Evolutionary conservation across 2,113 vertebrate genomes (phyloP).

Genomic region (Eurystomus gularis): DNA sequence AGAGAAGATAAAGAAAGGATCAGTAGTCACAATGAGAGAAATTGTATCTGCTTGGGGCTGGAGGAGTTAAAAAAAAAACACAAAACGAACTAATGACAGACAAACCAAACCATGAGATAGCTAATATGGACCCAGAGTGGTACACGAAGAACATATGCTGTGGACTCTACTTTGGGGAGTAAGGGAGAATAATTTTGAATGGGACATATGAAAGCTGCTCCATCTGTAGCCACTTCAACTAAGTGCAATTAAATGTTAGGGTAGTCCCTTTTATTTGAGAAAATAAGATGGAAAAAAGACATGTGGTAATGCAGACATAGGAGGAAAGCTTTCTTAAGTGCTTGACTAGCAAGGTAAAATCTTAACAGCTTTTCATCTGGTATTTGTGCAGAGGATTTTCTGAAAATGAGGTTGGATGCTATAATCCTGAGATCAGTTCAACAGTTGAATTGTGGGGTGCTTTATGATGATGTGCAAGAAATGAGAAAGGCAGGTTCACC

Average conservation of each 20-base stretch:
- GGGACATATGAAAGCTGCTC: neutral
- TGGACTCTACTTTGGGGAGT: neutral
- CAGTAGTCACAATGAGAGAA: neutral
- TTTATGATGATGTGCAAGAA: neutral
- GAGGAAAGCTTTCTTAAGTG: neutral
- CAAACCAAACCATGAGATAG: neutral
- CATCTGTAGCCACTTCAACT: neutral
- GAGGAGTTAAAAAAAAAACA: neutral
- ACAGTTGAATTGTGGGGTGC: neutral
- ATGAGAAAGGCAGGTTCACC: neutral
- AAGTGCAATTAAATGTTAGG: neutral
- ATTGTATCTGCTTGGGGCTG: neutral
- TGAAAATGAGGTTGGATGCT: neutral
- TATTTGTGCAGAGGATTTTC: slow-evolving; percentile 30
- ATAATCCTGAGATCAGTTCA: neutral
- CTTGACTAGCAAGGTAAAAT: neutral
- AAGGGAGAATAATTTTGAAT: neutral
- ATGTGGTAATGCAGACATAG: neutral
- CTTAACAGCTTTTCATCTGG: neutral
- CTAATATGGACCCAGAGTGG: neutral
- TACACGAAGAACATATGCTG: neutral
- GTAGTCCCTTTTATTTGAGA: neutral
- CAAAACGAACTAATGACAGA: no score
- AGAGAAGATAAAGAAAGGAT: no score
- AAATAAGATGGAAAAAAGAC: neutral